Evolutionary conservation across 2,113 vertebrate genomes (phyloP).

Genomic region (Hyperopisus bebe): DNA sequence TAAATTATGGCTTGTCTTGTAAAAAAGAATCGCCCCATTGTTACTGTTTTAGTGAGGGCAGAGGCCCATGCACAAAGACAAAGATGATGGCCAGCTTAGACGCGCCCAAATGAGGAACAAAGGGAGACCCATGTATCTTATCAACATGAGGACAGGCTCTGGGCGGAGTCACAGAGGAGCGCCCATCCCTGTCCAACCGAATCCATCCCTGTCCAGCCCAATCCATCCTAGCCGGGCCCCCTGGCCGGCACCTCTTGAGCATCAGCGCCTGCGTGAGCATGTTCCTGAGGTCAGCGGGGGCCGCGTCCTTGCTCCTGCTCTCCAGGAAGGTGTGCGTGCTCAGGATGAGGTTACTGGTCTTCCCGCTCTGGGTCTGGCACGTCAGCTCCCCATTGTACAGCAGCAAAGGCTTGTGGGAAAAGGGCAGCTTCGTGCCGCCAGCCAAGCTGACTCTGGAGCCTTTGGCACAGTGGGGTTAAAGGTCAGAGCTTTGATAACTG

Average conservation of each 20-base stretch:
- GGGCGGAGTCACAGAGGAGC: neutral
- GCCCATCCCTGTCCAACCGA: neutral
- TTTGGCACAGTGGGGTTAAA: constrained; percentile 36
- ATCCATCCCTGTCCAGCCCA: neutral
- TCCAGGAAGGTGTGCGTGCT: constrained; percentile 79
- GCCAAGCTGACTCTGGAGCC: constrained; percentile 81
- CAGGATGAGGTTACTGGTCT: constrained; percentile 72
- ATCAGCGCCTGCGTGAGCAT: constrained; percentile 73
- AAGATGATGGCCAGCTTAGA: neutral
- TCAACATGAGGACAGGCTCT: neutral
- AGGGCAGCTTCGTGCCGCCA: constrained; percentile 77
- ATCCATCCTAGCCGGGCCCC: neutral
- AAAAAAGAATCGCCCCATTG: neutral
- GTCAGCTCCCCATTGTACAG: constrained; percentile 87
- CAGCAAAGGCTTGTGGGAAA: constrained; percentile 86
- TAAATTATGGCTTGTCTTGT: neutral
- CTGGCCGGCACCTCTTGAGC: constrained; percentile 75
- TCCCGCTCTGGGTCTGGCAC: constrained; percentile 89
- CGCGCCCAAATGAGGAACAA: neutral
- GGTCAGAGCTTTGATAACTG: neutral
- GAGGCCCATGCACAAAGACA: neutral
- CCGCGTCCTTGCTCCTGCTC: constrained; percentile 40
- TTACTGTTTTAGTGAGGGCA: constrained; percentile 1
- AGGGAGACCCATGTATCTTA: neutral
- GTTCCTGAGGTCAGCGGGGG: constrained; percentile 50